phyloP scores from a whole-genome alignment of 1,140 invertebrate genomes.

The Procambarus virginalis region DNA sequence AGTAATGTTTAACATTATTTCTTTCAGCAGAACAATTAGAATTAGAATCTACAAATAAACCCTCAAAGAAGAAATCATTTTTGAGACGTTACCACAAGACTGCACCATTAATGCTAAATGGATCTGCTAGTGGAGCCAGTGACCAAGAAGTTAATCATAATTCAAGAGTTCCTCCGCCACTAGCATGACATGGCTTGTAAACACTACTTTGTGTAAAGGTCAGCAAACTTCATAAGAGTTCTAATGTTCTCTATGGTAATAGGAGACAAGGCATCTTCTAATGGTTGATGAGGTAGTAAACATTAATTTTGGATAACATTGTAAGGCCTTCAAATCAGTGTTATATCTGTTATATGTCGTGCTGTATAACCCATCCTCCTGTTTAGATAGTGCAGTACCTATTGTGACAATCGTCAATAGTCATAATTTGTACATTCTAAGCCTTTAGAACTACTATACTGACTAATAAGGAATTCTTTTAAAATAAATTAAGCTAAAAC shows the following conservation, averaged over 20 bases:
- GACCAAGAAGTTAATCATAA: neutral
- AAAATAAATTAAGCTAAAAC: too few species aligned
- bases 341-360: too few species aligned
- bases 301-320: too few species aligned
- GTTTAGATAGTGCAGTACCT: too few species aligned
- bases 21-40: neutral
- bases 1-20: neutral
- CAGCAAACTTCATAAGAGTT: neutral
- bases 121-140: neutral
- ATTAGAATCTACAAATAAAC: neutral
- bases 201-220: neutral
- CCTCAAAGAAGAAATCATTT: constrained; percentile 2
- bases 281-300: too few species aligned
- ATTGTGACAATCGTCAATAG: too few species aligned
- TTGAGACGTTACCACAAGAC: constrained; percentile 1
- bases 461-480: too few species aligned
- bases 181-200: constrained; percentile 1
- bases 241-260: neutral
- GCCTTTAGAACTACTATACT: too few species aligned
- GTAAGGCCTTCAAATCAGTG: too few species aligned
- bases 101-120: neutral
- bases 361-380: too few species aligned
- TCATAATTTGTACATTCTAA: too few species aligned
- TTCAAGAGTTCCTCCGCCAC: neutral
- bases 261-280: too few species aligned